Conservation (phyloP, 2,113 vertebrate genomes). For the Xerus inauris region DNA sequence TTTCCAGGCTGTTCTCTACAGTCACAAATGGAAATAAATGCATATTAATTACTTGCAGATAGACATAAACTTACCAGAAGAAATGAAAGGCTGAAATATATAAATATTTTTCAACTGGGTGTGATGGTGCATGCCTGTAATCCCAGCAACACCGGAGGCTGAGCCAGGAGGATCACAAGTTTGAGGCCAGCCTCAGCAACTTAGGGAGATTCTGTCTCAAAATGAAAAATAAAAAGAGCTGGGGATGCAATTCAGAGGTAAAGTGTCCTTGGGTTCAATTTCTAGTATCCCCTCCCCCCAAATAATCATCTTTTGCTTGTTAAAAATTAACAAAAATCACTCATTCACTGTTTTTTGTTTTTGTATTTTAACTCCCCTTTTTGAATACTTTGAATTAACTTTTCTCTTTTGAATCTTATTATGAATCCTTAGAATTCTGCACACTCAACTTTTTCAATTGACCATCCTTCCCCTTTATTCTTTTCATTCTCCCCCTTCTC, state of each 20-base stretch:
- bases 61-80: background rate
- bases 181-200: too few species aligned
- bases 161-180: too few species aligned
- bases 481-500: background rate
- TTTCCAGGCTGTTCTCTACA: background rate
- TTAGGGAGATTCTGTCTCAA: too few species aligned
- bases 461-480: background rate
- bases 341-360: background rate
- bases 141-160: too few species aligned
- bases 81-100: background rate
- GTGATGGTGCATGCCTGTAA: too few species aligned
- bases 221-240: too few species aligned
- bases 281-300: too few species aligned
- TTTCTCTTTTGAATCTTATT: background rate
- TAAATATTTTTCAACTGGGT: background rate
- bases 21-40: background rate
- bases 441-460: background rate
- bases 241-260: too few species aligned
- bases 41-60: background rate
- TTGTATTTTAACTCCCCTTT: background rate
- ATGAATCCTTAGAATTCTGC: background rate
- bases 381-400: background rate
- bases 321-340: background rate
- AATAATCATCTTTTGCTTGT: background rate
- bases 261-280: too few species aligned